Conservation (phyloP, 2,113 vertebrate species). For the Polyodon spathula region DNA sequence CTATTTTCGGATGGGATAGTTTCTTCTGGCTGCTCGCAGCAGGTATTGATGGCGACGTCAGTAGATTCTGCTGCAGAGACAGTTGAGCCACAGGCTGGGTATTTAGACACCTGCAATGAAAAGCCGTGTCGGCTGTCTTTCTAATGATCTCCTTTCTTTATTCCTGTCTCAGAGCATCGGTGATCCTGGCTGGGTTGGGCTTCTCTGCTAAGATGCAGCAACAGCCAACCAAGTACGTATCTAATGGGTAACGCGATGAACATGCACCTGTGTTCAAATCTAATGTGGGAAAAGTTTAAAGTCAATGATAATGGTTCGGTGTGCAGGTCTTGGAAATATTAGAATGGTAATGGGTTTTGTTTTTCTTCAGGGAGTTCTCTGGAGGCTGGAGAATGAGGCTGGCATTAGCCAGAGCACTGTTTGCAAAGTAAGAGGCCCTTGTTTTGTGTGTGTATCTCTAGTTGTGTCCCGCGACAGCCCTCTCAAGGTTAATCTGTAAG, state of each 20-base stretch:
- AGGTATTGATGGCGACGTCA: no score
- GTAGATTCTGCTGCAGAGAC: no score
- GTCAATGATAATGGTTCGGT: not conserved
- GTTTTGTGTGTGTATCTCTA: not conserved
- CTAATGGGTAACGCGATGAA: not conserved
- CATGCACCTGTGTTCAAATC: not conserved
- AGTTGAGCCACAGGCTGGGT: no score
- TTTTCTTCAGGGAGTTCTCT: slow-evolving; percentile 80
- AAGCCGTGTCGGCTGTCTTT: not conserved
- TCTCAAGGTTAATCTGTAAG: no score
- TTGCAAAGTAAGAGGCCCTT: slow-evolving; percentile 69
- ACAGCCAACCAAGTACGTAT: slow-evolving; percentile 83
- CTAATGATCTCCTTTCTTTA: slow-evolving; percentile 20
- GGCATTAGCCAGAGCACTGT: slow-evolving; percentile 87
- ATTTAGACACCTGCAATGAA: no score
- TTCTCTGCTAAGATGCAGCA: slow-evolving; percentile 88
- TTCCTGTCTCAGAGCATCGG: slow-evolving; percentile 65
- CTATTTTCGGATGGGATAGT: no score
- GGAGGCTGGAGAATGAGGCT: slow-evolving; percentile 97
- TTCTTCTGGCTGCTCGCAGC: no score
- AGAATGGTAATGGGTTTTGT: not conserved
- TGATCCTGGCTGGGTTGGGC: slow-evolving; percentile 91
- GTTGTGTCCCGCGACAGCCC: no score
- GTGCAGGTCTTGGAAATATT: no score
- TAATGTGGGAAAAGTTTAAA: not conserved